These are phyloP conservation scores for Brienomyrus brachyistius DNA, from an alignment of 2,113 vertebrate species.

Conservation along the genomic window DNA sequence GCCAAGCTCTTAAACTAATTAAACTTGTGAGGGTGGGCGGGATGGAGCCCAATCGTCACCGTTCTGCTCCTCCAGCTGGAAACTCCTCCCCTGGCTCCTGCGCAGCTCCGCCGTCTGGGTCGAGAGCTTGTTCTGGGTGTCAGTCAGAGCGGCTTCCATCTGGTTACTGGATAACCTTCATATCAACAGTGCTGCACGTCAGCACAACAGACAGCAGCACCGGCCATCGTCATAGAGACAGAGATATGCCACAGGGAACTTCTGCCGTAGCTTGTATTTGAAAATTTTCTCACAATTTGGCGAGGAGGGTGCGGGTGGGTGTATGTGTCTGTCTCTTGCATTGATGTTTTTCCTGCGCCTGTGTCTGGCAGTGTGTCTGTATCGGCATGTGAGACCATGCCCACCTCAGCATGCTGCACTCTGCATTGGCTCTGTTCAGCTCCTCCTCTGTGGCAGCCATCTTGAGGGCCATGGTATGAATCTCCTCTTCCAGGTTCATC, in stretches of 20 bases:
- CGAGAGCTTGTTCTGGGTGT: slow-evolving; percentile 57
- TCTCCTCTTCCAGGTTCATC: slow-evolving; percentile 64
- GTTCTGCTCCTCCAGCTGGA: slow-evolving; percentile 61
- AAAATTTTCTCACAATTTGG: background rate
- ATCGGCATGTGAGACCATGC: background rate
- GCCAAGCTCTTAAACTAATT: background rate
- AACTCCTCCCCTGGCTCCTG: slow-evolving; percentile 61
- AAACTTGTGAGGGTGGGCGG: background rate
- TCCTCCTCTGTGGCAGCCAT: slow-evolving; percentile 57
- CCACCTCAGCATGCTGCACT: slow-evolving; percentile 62
- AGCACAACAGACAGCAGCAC: background rate
- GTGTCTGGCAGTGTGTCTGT: too few relatives aligned
- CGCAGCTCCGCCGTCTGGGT: slow-evolving; percentile 65
- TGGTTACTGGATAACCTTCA: slow-evolving; percentile 63
- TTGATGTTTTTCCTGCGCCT: too few relatives aligned
- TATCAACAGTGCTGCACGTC: background rate
- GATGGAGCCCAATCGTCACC: slow-evolving; percentile 42
- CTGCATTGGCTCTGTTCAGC: slow-evolving; percentile 56
- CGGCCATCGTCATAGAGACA: background rate
- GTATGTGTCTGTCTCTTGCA: too few relatives aligned
- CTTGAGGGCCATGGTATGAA: slow-evolving; percentile 58
- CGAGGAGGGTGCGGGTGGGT: background rate
- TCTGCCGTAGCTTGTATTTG: background rate
- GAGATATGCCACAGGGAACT: background rate
- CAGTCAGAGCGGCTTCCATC: slow-evolving; percentile 59